A percentile compares a stretch with the other conserved stretches of the same genome.
These are phyloP conservation scores for Varanus salvator DNA, from an alignment of 2,113 vertebrate genomes.

Conservation along the genomic window DNA sequence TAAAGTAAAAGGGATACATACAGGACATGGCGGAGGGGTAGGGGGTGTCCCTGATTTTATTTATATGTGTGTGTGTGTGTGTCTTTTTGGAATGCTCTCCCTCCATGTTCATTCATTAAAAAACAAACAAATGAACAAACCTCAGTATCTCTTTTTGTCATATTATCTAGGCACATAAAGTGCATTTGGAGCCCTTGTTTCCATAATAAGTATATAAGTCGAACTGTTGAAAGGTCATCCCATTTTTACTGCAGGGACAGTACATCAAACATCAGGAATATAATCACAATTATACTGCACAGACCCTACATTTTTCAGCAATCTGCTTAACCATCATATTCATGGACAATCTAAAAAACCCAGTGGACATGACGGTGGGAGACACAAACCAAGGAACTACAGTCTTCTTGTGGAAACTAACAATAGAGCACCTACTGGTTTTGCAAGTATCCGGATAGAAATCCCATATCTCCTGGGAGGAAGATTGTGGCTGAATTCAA, in stretches of 20 bases:
- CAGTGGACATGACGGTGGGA: neutral
- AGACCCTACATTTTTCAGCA: slow-evolving; percentile 13
- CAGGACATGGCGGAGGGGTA: neutral
- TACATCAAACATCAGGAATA: neutral
- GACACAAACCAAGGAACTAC: neutral
- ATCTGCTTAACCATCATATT: neutral
- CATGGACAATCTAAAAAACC: neutral
- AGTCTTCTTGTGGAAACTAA: neutral
- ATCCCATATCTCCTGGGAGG: neutral
- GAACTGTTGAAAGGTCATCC: neutral
- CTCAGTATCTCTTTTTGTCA: slow-evolving; percentile 24
- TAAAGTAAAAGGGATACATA: neutral
- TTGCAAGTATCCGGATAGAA: neutral
- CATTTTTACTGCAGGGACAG: neutral
- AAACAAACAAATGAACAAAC: too few species aligned
- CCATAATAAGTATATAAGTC: slow-evolving; percentile 39
- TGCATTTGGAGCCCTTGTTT: neutral
- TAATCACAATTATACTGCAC: slow-evolving; percentile 42
- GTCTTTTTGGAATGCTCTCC: neutral
- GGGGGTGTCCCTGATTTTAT: too few species aligned
- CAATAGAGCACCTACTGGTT: neutral
- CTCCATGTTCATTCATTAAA: slow-evolving; percentile 28
- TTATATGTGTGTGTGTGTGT: too few species aligned
- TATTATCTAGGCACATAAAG: slow-evolving; percentile 24
- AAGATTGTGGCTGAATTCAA: accelerated